phyloP scores from a whole-genome alignment of 2,113 vertebrate genomes.

The Chionis minor region DNA sequence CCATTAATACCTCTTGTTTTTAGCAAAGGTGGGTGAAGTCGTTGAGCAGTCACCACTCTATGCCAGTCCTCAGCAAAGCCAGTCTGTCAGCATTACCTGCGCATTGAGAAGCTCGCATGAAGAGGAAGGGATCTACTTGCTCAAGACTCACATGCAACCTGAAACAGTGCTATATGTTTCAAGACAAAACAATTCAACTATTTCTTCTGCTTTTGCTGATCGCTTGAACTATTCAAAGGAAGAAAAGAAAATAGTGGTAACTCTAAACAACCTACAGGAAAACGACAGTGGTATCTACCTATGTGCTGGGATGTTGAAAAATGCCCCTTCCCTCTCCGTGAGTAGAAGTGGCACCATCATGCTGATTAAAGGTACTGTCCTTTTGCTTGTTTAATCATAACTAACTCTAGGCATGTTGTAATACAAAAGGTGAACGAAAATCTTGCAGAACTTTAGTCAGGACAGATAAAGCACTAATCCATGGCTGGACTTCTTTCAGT shows the following conservation, averaged over 20 bases:
- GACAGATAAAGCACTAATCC: neutral
- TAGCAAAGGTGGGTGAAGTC: neutral
- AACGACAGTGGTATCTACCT: neutral
- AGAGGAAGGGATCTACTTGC: neutral
- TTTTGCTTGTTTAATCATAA: neutral
- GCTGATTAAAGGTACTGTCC: constrained; percentile 8
- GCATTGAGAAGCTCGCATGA: rapidly evolving
- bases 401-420: neutral
- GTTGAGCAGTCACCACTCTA: neutral
- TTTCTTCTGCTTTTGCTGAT: neutral
- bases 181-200: rapidly evolving
- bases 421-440: neutral
- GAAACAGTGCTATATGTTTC: neutral
- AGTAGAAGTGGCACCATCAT: neutral
- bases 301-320: neutral
- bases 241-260: neutral
- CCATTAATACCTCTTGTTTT: neutral
- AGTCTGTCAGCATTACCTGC: constrained; percentile 26
- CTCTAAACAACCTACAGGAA: neutral
- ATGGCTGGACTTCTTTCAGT: neutral
- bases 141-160: neutral
- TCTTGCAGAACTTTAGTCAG: neutral
- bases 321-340: rapidly evolving
- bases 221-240: neutral
- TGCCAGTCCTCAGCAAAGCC: neutral